Base-by-base conservation (phyloP, 2,888 invertebrate genomes). In the Salpingus planirostris region DNA sequence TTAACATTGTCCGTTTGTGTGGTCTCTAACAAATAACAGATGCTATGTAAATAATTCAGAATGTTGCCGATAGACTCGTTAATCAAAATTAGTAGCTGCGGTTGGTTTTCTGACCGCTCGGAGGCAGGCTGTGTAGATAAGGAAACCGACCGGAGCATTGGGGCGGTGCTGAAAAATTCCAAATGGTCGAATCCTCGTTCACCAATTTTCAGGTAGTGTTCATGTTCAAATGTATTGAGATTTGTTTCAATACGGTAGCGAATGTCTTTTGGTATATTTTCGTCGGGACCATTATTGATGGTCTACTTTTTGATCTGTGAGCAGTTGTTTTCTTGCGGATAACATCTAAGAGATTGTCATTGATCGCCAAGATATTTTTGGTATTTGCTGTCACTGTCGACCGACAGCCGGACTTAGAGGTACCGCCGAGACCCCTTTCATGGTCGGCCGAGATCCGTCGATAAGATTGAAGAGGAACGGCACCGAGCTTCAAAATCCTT, bases 331-430 rank as follows among this genome's bases (percentile, higher is more conserved):
- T 35, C 29, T n/a, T n/a, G 32, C 29, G 24, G 42, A 38, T 46
- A 43, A 46, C 40, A 41, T 52, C 51, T 51, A 43, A n/a, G 42
- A 49, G 54, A 59, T 59, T 48, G 52, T 54, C 55, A 51, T 52
- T 53, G 54, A 56, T 56, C 49, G 52, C 52, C 46, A 49, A 58
- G 57, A 59, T 61, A 60, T 59, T 58, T 59, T 59, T 47, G 59
- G 59, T 54, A 61, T 60, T 58, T 47, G 52, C 48, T 50, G 54
- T 55, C 52, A 50, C 46, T 48, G 52, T 43, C 46, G 51, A 47
- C 49, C 47, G 48, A 49, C 47, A 48, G 44, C 43, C 40, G 37
- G 36, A 45, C 11, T 22, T n/a, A n/a, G n/a, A n/a, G n/a, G 13
- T 24, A 18, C 30, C 45, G 42, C 42, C n/a, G n/a, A 42, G 46